These are phyloP conservation scores for Ormyrus nitidulus DNA, from an alignment of 2,888 invertebrate species.

Conservation along the genomic window DNA sequence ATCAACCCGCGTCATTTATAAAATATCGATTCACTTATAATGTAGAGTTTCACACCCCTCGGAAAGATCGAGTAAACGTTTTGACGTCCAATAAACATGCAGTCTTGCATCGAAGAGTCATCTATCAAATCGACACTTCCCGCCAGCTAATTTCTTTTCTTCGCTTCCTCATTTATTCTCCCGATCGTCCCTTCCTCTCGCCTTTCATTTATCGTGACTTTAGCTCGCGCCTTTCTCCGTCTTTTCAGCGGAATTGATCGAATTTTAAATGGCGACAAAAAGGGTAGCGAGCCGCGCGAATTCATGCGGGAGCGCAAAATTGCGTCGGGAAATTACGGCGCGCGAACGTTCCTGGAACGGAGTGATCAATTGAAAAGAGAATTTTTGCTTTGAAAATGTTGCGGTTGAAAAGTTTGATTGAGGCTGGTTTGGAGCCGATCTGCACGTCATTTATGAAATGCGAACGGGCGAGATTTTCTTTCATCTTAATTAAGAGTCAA, in stretches of 20 bases:
- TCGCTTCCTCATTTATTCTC: no score
- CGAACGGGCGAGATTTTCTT: no score
- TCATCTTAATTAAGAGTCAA: no score
- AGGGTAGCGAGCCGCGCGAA: not conserved
- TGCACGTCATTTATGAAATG: not conserved
- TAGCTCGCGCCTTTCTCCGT: no score
- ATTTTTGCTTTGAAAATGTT: constrained; percentile 11
- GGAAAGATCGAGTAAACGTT: not conserved
- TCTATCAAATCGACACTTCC: constrained; percentile 5
- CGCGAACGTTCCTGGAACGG: not conserved
- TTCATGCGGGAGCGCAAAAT: constrained; percentile 3
- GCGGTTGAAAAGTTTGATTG: not conserved
- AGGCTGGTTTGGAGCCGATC: constrained; percentile 2
- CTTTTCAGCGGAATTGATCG: constrained; percentile 31
- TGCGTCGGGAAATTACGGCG: constrained; percentile 9
- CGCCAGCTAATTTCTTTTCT: constrained; percentile 1
- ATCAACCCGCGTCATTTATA: no score
- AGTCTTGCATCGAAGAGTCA: not conserved
- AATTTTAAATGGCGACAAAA: constrained; percentile 29
- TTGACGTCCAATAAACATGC: not conserved
- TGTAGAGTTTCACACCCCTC: not conserved
- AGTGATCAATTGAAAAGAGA: constrained; percentile 23
- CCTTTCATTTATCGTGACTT: constrained; percentile 19
- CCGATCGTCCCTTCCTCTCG: no score
- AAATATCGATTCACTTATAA: no score